Conservation (phyloP, 2,113 vertebrate species). For the Empidonax traillii region DNA sequence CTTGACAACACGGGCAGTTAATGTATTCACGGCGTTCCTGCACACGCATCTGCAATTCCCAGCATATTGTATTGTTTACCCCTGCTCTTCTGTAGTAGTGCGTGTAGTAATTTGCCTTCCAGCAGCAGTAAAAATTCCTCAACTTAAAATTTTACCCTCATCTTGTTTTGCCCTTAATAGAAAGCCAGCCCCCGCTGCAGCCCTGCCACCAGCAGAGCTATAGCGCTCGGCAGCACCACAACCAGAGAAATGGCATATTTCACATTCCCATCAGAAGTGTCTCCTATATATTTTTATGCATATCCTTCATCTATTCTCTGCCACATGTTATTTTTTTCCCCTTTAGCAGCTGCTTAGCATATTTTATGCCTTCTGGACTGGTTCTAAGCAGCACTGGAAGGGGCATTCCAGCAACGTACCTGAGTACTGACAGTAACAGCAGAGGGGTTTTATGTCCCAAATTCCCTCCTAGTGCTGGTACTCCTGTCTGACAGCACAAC, state of each 20-base stretch:
- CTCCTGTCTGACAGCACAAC: neutral
- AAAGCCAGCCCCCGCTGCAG: constrained; percentile 35
- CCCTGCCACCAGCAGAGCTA: constrained; percentile 3
- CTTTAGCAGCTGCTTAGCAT: neutral
- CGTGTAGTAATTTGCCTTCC: constrained; percentile 73
- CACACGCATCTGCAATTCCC: constrained; percentile 68
- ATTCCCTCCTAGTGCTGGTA: neutral
- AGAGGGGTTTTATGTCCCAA: neutral
- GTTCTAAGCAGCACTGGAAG: neutral
- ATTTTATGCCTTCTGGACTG: constrained; percentile 15
- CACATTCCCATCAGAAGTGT: constrained; percentile 64
- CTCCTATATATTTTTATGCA: constrained; percentile 58
- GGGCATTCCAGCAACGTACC: neutral
- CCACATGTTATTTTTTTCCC: neutral
- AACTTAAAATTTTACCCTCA: constrained; percentile 67
- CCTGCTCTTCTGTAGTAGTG: constrained; percentile 72
- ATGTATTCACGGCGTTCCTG: constrained; percentile 72
- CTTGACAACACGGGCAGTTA: constrained; percentile 73
- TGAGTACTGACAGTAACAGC: neutral
- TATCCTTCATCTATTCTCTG: constrained; percentile 51
- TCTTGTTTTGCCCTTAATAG: constrained; percentile 69
- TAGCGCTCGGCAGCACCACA: neutral
- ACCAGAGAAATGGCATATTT: constrained; percentile 65
- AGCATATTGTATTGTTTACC: constrained; percentile 73
- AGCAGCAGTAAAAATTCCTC: constrained; percentile 72